Conservation (phyloP, 2,888 invertebrate species). For the Acholoe squamosa region DNA sequence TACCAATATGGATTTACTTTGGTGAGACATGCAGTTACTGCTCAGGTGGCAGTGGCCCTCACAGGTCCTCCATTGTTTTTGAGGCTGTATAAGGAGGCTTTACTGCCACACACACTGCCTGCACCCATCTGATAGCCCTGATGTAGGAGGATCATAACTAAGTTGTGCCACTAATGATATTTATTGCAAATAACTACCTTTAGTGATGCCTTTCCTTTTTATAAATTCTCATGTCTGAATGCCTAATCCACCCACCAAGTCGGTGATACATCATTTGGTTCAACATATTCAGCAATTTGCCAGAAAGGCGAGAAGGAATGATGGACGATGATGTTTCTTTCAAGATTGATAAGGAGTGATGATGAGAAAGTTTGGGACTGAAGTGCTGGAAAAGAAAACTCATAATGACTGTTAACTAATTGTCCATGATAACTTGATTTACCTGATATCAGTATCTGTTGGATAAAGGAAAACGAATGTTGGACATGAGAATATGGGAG, state of each 20-base stretch:
- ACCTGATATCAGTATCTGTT: no score
- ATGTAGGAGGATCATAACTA: slow-evolving; percentile 19
- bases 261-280: background rate
- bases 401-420: no score
- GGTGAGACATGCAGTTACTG: background rate
- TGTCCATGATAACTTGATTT: no score
- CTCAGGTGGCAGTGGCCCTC: background rate
- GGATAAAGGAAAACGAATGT: no score
- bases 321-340: background rate
- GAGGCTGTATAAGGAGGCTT: background rate
- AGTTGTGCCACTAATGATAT: background rate
- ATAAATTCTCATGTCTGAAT: background rate
- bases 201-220: background rate
- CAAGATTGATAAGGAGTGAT: no score
- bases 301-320: background rate
- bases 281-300: background rate
- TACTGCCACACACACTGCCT: background rate
- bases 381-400: no score
- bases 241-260: no score
- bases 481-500: no score
- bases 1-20: slow-evolving; percentile 27
- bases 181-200: background rate
- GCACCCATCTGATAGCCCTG: background rate
- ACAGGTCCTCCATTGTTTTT: background rate
- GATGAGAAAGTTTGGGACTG: no score